Conservation (phyloP, 2,797 vertebrate species). For the Siniperca scherzeri region DNA sequence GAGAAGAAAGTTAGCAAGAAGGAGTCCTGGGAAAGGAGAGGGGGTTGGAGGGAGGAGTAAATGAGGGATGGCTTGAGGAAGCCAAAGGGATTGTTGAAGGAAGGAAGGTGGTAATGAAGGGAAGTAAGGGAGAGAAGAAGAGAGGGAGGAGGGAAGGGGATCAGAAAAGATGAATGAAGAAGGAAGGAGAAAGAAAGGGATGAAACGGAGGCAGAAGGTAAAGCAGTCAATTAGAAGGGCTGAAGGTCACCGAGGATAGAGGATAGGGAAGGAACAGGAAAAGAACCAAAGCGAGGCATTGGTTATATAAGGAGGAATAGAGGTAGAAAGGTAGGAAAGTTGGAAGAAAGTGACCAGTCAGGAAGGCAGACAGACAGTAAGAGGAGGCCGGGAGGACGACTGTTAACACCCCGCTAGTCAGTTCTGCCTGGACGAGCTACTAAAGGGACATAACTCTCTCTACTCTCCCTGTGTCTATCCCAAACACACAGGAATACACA, state of each 20-base stretch:
- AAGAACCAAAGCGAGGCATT: neutral
- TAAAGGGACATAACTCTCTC: conserved; percentile 34
- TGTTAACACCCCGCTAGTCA: conserved; percentile 38
- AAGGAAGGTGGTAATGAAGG: neutral
- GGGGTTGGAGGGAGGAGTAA: neutral
- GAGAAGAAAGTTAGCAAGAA: neutral
- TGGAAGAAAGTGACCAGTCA: conserved; percentile 3
- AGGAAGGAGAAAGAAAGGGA: neutral
- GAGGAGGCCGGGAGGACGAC: conserved; percentile 29
- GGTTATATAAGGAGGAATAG: neutral
- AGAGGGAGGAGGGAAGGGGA: neutral
- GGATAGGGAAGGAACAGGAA: neutral
- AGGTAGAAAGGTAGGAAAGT: neutral
- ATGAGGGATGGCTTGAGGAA: neutral
- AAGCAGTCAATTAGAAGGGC: neutral
- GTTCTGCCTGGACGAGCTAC: conserved; percentile 40
- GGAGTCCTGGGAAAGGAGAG: neutral
- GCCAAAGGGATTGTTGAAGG: neutral
- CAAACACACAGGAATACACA: conserved; percentile 12
- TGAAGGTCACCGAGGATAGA: neutral
- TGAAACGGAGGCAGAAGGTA: neutral
- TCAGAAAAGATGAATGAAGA: neutral
- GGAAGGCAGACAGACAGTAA: conserved; percentile 14
- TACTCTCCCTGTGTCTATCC: neutral
- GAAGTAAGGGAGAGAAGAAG: too few species aligned